Conservation (phyloP, 2,888 invertebrate genomes). For the Fragum sueziense region DNA sequence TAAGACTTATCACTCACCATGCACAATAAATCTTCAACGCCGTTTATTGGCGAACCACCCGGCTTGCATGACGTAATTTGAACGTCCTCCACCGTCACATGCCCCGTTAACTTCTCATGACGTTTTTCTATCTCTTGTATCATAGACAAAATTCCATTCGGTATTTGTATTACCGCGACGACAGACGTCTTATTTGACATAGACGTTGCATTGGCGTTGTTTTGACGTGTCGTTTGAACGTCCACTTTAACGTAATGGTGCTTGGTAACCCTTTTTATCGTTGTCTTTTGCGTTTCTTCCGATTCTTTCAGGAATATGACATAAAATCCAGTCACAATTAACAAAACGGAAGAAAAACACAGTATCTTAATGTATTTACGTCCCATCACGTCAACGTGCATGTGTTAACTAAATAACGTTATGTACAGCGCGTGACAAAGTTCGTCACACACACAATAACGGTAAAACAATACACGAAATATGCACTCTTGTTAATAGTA, state of each 20-base stretch:
- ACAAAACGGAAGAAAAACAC: not conserved
- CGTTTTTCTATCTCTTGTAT: constrained; percentile 34
- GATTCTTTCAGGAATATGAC: not conserved
- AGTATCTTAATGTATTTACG: not conserved
- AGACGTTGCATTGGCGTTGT: not conserved
- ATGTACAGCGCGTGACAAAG: no score
- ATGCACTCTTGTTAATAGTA: no score
- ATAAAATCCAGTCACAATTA: not conserved
- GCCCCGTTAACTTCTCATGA: constrained; percentile 8
- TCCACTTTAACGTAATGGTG: not conserved
- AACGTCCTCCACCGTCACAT: not conserved
- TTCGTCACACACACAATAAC: no score
- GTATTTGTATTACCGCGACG: constrained; percentile 18
- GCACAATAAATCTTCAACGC: constrained; percentile 55
- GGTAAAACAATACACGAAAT: no score
- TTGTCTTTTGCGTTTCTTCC: not conserved
- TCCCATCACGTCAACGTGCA: not conserved
- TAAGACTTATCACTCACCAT: constrained; percentile 49
- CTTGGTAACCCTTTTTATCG: not conserved
- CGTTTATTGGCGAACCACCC: not conserved
- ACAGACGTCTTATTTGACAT: not conserved
- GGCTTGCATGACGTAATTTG: constrained; percentile 9
- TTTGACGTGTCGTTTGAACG: not conserved
- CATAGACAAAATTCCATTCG: constrained; percentile 16
- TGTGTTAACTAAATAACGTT: no score